These are phyloP conservation scores for Herpetotheres cachinnans DNA, from an alignment of 2,113 vertebrate genomes.

Conservation along the genomic window DNA sequence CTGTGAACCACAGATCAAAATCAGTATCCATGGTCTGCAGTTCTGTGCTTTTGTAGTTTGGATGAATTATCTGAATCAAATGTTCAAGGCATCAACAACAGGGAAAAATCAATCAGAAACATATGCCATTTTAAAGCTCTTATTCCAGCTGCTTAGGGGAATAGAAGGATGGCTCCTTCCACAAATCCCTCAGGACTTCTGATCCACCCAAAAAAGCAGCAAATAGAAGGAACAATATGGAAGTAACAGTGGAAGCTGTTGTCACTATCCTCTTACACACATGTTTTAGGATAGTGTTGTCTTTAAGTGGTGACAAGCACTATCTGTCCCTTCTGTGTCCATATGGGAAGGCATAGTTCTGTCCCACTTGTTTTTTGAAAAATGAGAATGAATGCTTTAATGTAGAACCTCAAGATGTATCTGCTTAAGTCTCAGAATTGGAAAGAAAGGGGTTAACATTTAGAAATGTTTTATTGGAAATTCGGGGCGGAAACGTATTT, in stretches of 20 bases:
- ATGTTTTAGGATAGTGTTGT: background rate
- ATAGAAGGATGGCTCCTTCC: background rate
- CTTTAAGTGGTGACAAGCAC: background rate
- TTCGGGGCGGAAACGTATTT: rapidly evolving
- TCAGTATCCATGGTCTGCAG: background rate
- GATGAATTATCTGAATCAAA: conserved; percentile 17
- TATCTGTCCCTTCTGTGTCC: background rate
- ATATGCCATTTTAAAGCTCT: background rate
- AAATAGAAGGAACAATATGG: background rate
- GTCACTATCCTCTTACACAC: background rate
- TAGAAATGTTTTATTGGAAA: background rate
- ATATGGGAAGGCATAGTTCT: background rate
- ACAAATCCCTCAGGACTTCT: background rate
- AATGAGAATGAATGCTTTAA: background rate
- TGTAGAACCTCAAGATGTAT: background rate
- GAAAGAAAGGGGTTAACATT: background rate
- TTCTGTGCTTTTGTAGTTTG: background rate
- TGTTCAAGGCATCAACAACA: background rate
- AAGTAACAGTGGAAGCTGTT: background rate
- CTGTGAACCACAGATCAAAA: conserved; percentile 15
- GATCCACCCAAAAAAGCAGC: background rate
- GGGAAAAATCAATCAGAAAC: conserved; percentile 3
- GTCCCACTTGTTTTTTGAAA: background rate
- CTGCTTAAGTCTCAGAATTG: background rate
- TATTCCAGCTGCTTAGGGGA: background rate